Evolutionary conservation across 2,113 vertebrate species (phyloP), one percentile per base, ranked within the genome.

Genomic region (Lepisosteus osseus): DNA sequence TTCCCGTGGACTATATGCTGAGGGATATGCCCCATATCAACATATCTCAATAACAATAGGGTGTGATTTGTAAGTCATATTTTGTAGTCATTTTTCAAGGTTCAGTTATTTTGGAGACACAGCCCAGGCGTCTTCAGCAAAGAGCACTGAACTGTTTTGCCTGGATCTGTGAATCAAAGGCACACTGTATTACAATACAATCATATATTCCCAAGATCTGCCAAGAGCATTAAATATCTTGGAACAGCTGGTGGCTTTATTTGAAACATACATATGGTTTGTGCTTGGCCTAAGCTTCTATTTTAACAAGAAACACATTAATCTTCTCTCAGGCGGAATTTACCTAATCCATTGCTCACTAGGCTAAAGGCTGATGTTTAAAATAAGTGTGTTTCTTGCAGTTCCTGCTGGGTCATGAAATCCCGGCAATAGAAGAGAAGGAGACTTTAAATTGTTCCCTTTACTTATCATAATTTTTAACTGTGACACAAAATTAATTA

Each of bases 161-260:
- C 61, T 72, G 71, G 65, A 71, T 73, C 72, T 75, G 78, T 79
- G 76, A 80, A 78, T 81, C 75, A 83, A 77, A 59, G 57, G 9
- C 47, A 74, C 75, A 67, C 68, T 70, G 69, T 70, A 40, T 76
- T 77, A 76, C 71, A 76, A 72, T 70, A 72, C 65, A 71, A 74
- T 70, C 55, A 69, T 78, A 59, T 69, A 79, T 79, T 40, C 67
- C 65, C 47, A 45, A 12, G 47, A 43, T 59, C 70, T 69, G 76
- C 79, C 78, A 81, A 78, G 78, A 61, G 69, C 69, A 75, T 80
- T 72, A 79, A 75, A 77, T 78, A 75, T 79, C 71, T 77, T 77
- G 78, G 77, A 77, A 72, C 61, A 44, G 67, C 67, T 65, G 68
- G 29, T 4, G 47, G 43, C 63, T 78, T 82, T 73, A 76, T 84